phyloP scores from a whole-genome alignment of 1,140 invertebrate genomes.

The Drosophila mojavensis region DNA sequence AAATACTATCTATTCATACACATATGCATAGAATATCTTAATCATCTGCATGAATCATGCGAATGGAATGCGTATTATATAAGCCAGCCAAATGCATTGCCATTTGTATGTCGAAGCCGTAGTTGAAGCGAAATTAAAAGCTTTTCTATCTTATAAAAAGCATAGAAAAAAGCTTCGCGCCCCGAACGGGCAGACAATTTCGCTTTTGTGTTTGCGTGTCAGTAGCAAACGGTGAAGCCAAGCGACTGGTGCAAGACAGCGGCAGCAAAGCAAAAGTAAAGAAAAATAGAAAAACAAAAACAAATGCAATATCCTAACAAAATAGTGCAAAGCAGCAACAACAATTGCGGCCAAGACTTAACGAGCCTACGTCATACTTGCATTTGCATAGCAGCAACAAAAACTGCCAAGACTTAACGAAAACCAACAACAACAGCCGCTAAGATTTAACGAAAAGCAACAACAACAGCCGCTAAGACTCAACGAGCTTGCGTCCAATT shows the following conservation, averaged over 20 bases:
- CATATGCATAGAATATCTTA: neutral
- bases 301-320: neutral
- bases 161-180: conserved; percentile 23
- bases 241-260: conserved; percentile 1
- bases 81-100: conserved; percentile 17
- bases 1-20: conserved; percentile 1
- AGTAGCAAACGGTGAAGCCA: conserved; percentile 33
- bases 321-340: neutral
- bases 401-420: neutral
- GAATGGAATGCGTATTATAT: conserved; percentile 13
- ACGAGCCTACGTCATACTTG: neutral
- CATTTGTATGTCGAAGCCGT: conserved; percentile 11
- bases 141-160: conserved; percentile 22
- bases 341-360: neutral
- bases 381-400: neutral
- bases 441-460: too few species aligned
- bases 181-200: neutral
- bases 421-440: too few species aligned
- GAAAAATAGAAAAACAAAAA: neutral
- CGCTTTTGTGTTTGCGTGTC: conserved; percentile 13
- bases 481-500: too few species aligned
- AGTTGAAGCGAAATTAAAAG: conserved; percentile 55
- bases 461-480: too few species aligned
- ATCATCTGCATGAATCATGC: conserved; percentile 27
- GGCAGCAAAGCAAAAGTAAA: conserved; percentile 5